Conservation (phyloP, 1,140 invertebrate genomes). For the Mizuhopecten yessoensis region DNA sequence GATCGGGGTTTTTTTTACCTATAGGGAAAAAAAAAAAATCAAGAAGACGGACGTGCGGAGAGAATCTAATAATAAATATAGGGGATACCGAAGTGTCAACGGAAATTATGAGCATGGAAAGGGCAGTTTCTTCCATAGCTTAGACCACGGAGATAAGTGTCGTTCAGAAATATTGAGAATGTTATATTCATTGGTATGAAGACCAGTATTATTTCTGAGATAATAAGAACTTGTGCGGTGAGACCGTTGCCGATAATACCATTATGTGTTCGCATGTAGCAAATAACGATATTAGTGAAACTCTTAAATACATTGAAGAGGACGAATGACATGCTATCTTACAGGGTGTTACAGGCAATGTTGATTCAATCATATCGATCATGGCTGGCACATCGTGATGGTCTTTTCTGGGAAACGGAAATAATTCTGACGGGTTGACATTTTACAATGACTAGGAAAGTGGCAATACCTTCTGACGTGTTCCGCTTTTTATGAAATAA, state of each 20-base stretch:
- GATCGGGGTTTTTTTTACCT: too few species aligned
- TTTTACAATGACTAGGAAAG: background rate
- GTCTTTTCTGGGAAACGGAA: background rate
- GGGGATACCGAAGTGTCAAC: too few species aligned
- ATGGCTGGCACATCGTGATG: background rate
- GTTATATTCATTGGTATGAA: background rate
- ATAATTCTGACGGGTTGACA: background rate
- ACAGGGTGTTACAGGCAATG: background rate
- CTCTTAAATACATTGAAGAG: background rate
- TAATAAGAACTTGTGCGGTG: background rate
- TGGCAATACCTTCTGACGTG: background rate
- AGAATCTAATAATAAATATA: too few species aligned
- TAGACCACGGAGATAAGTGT: background rate
- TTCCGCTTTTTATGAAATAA: background rate
- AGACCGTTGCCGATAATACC: background rate
- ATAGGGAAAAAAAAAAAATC: too few species aligned
- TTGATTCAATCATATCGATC: background rate
- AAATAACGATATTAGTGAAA: background rate
- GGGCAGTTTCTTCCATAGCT: background rate
- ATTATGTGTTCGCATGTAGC: background rate
- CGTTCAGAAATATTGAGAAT: background rate
- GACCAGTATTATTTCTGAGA: background rate
- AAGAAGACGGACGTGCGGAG: too few species aligned
- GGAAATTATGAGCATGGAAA: too few species aligned
- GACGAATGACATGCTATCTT: background rate